Conservation (phyloP, 2,797 vertebrate species). For the Heliangelus exortis region DNA sequence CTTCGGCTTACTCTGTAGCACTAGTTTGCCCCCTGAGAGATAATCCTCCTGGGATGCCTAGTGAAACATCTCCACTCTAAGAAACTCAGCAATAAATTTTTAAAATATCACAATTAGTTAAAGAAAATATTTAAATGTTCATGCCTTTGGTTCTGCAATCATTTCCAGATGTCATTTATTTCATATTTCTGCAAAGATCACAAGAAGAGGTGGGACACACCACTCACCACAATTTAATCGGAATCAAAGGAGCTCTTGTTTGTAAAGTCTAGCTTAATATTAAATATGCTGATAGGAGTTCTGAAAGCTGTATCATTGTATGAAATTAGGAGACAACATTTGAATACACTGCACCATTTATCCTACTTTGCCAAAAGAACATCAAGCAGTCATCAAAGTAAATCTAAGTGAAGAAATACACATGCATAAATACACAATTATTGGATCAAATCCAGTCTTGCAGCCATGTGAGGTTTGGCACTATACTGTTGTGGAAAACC, state of each 20-base stretch:
- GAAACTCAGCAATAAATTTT: not conserved
- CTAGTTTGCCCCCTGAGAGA: not conserved
- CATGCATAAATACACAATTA: not conserved
- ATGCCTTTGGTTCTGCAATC: not conserved
- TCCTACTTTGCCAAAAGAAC: not conserved
- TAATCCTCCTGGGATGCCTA: not conserved
- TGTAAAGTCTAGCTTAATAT: not conserved
- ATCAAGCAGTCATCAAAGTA: not conserved
- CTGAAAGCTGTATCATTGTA: not conserved
- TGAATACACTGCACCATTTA: not conserved
- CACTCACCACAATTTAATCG: not conserved
- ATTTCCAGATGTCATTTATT: not conserved
- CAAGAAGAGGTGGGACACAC: rapidly evolving
- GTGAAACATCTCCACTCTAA: not conserved
- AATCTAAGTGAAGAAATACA: not conserved
- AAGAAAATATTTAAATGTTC: not conserved
- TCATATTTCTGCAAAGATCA: not conserved
- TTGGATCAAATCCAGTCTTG: not conserved
- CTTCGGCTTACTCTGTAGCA: not conserved
- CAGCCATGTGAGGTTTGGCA: not conserved
- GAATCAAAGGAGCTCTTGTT: not conserved
- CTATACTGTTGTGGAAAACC: not conserved
- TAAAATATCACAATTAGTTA: not conserved
- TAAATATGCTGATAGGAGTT: not conserved
- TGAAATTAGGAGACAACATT: not conserved